A percentile compares a stretch with the other conserved stretches of the same genome.
These are phyloP conservation scores for Orius insidiosus DNA, from an alignment of 1,140 invertebrate species.

Conservation along the genomic window DNA sequence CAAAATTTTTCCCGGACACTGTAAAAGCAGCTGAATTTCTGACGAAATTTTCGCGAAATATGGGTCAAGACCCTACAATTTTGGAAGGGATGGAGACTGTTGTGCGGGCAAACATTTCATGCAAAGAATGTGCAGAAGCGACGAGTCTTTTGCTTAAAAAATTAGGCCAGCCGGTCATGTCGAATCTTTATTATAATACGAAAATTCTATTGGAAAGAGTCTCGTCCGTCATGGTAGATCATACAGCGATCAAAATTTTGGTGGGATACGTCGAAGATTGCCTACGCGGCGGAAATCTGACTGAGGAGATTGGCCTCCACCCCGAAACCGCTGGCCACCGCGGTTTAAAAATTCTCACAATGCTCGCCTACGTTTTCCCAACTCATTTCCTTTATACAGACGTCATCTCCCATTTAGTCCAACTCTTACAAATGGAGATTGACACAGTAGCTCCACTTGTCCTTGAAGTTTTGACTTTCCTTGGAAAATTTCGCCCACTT, in stretches of 20 bases:
- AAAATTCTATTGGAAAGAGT: constrained; percentile 85
- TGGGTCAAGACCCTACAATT: constrained; percentile 61
- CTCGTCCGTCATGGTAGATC: constrained; percentile 87
- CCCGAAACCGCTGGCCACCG: constrained; percentile 63
- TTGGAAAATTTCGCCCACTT: constrained; percentile 40
- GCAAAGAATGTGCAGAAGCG: constrained; percentile 74
- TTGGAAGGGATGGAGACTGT: constrained; percentile 71
- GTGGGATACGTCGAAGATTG: constrained; percentile 52
- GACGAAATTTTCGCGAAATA: constrained; percentile 67
- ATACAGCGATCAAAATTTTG: constrained; percentile 28
- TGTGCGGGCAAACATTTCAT: constrained; percentile 69
- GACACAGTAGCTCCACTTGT: constrained; percentile 58
- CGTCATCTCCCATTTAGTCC: constrained; percentile 60
- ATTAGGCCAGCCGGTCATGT: constrained; percentile 81
- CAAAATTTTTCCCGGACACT: constrained; percentile 73
- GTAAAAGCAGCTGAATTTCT: constrained; percentile 85
- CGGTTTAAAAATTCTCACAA: constrained; percentile 64
- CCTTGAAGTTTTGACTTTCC: constrained; percentile 66
- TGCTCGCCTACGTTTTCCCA: constrained; percentile 79
- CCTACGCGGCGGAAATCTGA: constrained; percentile 43
- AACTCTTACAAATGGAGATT: constrained; percentile 60
- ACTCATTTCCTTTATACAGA: constrained; percentile 78
- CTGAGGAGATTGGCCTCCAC: constrained; percentile 59
- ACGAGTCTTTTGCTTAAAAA: constrained; percentile 72
- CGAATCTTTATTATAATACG: constrained; percentile 87